Percentiles rank a stretch among this genome's conserved stretches.
Evolutionary conservation across 2,797 vertebrate genomes (phyloP).

Genomic region (Limnodromus scolopaceus): DNA sequence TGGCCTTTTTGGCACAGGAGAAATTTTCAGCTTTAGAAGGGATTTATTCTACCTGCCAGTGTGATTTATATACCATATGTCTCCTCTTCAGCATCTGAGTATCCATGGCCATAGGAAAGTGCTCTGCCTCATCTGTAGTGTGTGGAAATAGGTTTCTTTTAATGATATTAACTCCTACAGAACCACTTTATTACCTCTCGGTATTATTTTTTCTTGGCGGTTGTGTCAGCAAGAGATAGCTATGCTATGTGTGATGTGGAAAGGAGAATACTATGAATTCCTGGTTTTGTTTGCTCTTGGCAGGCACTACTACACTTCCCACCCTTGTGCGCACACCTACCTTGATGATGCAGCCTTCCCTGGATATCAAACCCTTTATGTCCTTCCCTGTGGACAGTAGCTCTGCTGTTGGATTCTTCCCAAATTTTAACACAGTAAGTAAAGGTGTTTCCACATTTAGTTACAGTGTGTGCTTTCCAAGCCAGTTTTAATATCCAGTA

Average conservation of each 20-base stretch:
- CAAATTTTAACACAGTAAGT: slow-evolving; percentile 96
- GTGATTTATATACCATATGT: slow-evolving; percentile 55
- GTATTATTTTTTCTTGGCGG: slow-evolving; percentile 15
- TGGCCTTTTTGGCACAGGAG: slow-evolving; percentile 27
- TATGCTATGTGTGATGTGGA: background rate
- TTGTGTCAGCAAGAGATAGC: slow-evolving; percentile 1
- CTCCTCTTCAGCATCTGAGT: slow-evolving; percentile 5
- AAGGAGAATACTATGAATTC: slow-evolving; percentile 54
- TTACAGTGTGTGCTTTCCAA: slow-evolving; percentile 37
- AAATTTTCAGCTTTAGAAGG: slow-evolving; percentile 1
- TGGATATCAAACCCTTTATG: slow-evolving; percentile 93
- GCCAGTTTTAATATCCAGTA: background rate
- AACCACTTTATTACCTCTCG: background rate
- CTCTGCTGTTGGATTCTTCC: slow-evolving; percentile 92
- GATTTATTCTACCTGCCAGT: slow-evolving; percentile 46
- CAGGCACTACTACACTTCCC: slow-evolving; percentile 89
- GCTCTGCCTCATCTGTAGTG: slow-evolving; percentile 20
- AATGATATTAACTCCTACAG: slow-evolving; percentile 13
- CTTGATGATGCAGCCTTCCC: slow-evolving; percentile 90
- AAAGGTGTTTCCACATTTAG: slow-evolving; percentile 48
- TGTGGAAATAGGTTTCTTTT: slow-evolving; percentile 47
- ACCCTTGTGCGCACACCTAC: slow-evolving; percentile 87
- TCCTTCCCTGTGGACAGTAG: slow-evolving; percentile 89
- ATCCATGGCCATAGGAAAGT: background rate
- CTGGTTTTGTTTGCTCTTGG: slow-evolving; percentile 74